Percentiles rank a stretch among this genome's conserved stretches.
These are phyloP conservation scores for Gibbula magus DNA, from an alignment of 2,888 invertebrate genomes.

Conservation along the genomic window DNA sequence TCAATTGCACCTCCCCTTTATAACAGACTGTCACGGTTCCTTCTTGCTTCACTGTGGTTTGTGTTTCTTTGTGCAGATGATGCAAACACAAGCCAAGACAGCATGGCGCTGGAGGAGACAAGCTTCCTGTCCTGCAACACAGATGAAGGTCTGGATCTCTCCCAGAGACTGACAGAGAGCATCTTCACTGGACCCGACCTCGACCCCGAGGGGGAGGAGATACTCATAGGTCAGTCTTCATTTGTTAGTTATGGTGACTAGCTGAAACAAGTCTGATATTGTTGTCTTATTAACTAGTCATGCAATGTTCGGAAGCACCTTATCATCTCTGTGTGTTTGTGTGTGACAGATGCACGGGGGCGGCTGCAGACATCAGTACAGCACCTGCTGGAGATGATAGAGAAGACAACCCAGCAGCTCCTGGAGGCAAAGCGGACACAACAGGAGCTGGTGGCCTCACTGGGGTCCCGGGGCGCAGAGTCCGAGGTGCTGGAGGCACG, in stretches of 20 bases:
- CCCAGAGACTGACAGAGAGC: constrained; percentile 69
- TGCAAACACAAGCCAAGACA: constrained; percentile 44
- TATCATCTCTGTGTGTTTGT: background rate
- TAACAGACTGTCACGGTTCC: no score
- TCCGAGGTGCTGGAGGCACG: constrained; percentile 49
- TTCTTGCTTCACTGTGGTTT: no score
- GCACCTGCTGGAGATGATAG: constrained; percentile 69
- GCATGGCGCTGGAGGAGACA: constrained; percentile 52
- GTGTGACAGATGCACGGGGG: constrained; percentile 58
- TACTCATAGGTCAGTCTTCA: constrained; percentile 62
- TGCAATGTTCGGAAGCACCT: no score
- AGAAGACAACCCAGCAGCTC: constrained; percentile 63
- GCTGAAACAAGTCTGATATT: constrained; percentile 67
- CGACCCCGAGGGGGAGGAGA: constrained; percentile 68
- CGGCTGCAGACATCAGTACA: constrained; percentile 67
- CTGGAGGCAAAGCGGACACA: constrained; percentile 64
- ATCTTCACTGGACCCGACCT: constrained; percentile 71
- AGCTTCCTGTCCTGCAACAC: constrained; percentile 65
- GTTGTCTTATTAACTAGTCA: no score
- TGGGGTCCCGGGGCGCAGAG: constrained; percentile 56
- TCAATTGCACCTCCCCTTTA: no score
- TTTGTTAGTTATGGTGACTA: background rate
- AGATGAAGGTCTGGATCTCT: constrained; percentile 73
- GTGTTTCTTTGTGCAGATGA: background rate
- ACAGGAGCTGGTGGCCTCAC: constrained; percentile 58